These are phyloP conservation scores for Bradypodion ventrale DNA, from an alignment of 2,797 vertebrate genomes.

Conservation along the genomic window DNA sequence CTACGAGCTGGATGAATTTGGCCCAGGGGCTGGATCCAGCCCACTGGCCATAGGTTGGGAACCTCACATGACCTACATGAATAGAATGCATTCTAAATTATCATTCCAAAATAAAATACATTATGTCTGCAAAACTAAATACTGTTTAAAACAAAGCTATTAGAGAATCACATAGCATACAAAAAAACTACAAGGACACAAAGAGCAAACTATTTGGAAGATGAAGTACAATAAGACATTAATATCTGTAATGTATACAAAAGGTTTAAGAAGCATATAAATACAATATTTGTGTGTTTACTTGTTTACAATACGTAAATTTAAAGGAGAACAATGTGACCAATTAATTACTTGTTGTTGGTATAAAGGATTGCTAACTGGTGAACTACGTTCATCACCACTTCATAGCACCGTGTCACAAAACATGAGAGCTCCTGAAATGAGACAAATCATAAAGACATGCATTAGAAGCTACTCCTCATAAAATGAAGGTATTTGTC, in stretches of 20 bases:
- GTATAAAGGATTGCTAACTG: constrained; percentile 95
- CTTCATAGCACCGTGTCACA: constrained; percentile 93
- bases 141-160: neutral
- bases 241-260: neutral
- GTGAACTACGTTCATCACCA: constrained; percentile 93
- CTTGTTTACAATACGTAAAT: neutral
- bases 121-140: neutral
- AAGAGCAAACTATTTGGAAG: neutral
- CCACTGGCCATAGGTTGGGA: no score
- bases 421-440: constrained; percentile 96
- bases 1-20: no score
- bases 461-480: neutral
- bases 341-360: constrained; percentile 88
- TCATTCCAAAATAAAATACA: neutral
- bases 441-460: constrained; percentile 38
- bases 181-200: neutral
- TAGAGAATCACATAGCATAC: neutral
- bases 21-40: no score
- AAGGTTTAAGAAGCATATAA: neutral
- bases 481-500: neutral
- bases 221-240: neutral
- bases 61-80: neutral
- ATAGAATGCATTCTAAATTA: neutral
- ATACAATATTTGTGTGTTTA: neutral
- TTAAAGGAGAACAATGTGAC: constrained; percentile 39